Percentiles rank a stretch among this genome's conserved stretches.
phyloP scores from a whole-genome alignment of 2,888 invertebrate genomes.

The Dascillus cervinus region DNA sequence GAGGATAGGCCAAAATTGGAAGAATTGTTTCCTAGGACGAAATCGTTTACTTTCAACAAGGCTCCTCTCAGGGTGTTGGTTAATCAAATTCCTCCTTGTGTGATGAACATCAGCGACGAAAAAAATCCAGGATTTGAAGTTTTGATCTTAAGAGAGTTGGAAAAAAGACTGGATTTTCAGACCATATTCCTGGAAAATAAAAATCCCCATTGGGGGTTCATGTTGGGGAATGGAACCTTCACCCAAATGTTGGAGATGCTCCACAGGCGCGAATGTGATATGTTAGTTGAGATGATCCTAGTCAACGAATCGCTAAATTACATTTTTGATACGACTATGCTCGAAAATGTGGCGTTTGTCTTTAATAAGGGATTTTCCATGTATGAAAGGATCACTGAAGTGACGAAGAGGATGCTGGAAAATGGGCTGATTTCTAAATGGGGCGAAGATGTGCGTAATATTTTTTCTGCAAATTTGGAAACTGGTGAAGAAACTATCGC shows the following conservation, averaged over 20 bases:
- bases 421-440: constrained; percentile 2
- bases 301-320: constrained; percentile 51
- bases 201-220: constrained; percentile 9
- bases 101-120: constrained; percentile 12
- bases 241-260: constrained; percentile 29
- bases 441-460: constrained; percentile 2
- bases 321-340: constrained; percentile 50
- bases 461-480: no score
- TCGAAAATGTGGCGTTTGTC: no score
- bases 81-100: constrained; percentile 16
- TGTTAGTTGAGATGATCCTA: constrained; percentile 53
- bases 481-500: no score
- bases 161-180: constrained; percentile 16
- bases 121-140: constrained; percentile 22
- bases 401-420: constrained; percentile 1
- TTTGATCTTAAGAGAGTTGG: constrained; percentile 14
- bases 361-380: constrained; percentile 2
- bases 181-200: constrained; percentile 11
- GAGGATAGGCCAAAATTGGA: no score
- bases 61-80: constrained; percentile 13
- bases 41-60: no score
- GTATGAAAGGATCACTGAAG: not conserved
- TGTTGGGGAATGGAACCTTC: constrained; percentile 41
- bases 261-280: constrained; percentile 37
- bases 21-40: no score